Evolutionary conservation across 2,797 vertebrate genomes (phyloP), one percentile per base, ranked within the genome.

Genomic region (Mus spretus): DNA sequence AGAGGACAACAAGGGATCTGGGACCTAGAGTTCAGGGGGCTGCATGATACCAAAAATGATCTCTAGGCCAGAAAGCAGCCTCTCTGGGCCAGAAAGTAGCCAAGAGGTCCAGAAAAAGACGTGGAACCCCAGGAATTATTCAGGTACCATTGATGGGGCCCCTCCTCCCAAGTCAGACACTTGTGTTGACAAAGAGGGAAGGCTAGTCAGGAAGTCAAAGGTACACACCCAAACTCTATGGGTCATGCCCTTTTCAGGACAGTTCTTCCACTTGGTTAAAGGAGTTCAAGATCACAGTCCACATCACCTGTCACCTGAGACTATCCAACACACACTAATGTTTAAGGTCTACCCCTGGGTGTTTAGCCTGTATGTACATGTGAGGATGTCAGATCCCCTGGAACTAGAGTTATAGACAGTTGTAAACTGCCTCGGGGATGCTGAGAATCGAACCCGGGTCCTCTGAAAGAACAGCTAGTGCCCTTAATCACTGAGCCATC

Each of bases 71-170:
- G 22, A 9, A 37, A 72, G 34, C 67, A 72, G 3, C 34, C 1
- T 72, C 57, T 34, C 72, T 1, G 0, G 75, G 34, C n/a, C 37
- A 77, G 34, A 70, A 65, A 93, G 65, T 20, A 50, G 26, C 47
- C 57, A 63, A 79, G 65, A 81, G 1, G 15, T 6, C n/a, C 28
- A 34, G 77, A 20, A 13, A 57, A 89, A 19, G 26, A 92, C 93
- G 93, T n/a, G 61, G 74, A 85, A 63, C 10, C 37, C 24, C 40
- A 89, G 81, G 40, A 31, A 77, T 12, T 15, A 67, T 14, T 67
- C 96, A 92, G 97, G 97, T 97, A 96, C 59, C 0, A 3, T 17
- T 28, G 14, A 7, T 0, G 2, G 50, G 34, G 3, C 55, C 28
- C 34, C 59, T 61, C 1, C 14, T 89, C 40, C 10, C 44, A 61